Evolutionary conservation across 1,140 invertebrate species (phyloP), one percentile per base, ranked within the genome.

Genomic region (Orussus abietinus): DNA sequence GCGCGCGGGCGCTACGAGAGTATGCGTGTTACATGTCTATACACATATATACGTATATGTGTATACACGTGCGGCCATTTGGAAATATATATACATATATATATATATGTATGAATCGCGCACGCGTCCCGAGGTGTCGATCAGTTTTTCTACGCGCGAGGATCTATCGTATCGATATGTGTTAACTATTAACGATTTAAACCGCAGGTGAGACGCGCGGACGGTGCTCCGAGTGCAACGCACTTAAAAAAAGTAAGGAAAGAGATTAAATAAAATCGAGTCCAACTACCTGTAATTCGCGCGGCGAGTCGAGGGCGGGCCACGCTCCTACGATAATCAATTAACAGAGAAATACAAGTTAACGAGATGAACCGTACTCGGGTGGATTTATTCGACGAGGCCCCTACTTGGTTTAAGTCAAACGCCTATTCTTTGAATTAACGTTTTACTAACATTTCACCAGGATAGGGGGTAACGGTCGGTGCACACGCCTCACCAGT

Each of bases 221-320:
- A 56, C 50, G 57, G 60, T 64, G 58, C 64, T 66, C 59, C 58
- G 57, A 57, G 68, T 67, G 65, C 65, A 55, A 69, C 55, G 65
- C 66, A 68, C 65, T 45, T 59, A 55, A 64, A 63, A 65, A 53
- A 46, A 41, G 22, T 3, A 43, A 44, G 22, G 22, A 25, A 25
- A 25, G n/a, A n/a, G 22, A 25, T 7, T 7, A 25, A 25, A 25
- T 7, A 25, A 25, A 25, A 25, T 7, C 6, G 6, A 36, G 21
- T 13, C 34, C 34, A 36, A 15, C 34, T 36, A 36, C 14, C 15
- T 36, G 34, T 36, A 36, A 9, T 36, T 9, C 5, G 10, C 21
- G 6, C 6, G 6, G 22, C 22, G 22, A 25, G n/a, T n/a, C 6
- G 6, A 25, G n/a, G 6, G n/a, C 6, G 22, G n/a, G n/a, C n/a